Percentiles rank a stretch among this genome's conserved stretches.
phyloP scores from a whole-genome alignment of 2,113 vertebrate species.

The Mus musculus region GRCm39 chr6:35777501-35778000 shows the following conservation, averaged over 20 bases:
- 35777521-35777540: constrained; percentile 86
- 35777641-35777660: constrained; percentile 85
- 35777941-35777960: not conserved
- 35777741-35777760: constrained; percentile 32
- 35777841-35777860: not conserved
- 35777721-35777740: constrained; percentile 64
- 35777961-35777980: not conserved
- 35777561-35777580: constrained; percentile 88
- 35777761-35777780: not conserved
- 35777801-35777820: not conserved
- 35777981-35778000: not conserved
- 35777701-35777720: not conserved
- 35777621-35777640: constrained; percentile 82
- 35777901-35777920: not conserved
- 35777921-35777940: not conserved
- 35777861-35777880: not conserved
- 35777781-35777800: not conserved
- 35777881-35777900: not conserved
- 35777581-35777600: constrained; percentile 77
- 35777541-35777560: constrained; percentile 84
- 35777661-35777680: constrained; percentile 74
- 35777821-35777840: not conserved
- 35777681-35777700: constrained; percentile 72
- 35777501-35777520: constrained; percentile 87
- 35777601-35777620: constrained; percentile 81